These are phyloP conservation scores for Erinaceus europaeus DNA, from an alignment of 2,113 vertebrate genomes.

Conservation along the genomic window DNA sequence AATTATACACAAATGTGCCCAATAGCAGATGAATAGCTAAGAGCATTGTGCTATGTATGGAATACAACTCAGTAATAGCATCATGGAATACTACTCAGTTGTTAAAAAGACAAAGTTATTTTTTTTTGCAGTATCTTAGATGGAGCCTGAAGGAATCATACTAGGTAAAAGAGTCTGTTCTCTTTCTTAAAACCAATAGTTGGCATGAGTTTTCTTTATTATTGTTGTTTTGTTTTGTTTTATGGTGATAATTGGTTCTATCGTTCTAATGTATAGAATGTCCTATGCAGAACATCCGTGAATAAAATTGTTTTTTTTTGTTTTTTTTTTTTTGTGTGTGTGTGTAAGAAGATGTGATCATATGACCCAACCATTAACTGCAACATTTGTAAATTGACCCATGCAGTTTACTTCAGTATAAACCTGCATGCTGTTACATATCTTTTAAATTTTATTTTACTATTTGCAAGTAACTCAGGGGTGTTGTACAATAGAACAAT, in stretches of 20 bases:
- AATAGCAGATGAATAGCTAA: no score
- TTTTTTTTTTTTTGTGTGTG: not conserved
- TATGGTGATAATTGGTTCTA: not conserved
- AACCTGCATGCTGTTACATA: not conserved
- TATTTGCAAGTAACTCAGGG: not conserved
- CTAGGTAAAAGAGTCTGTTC: no score
- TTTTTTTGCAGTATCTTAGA: no score
- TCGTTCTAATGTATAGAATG: not conserved
- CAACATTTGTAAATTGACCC: not conserved
- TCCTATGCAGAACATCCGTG: not conserved
- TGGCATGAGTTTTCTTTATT: slow-evolving; percentile 6
- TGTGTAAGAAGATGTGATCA: not conserved
- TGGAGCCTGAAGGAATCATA: no score
- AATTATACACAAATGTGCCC: no score
- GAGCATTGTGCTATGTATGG: no score
- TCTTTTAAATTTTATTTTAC: not conserved
- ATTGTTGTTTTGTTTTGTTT: no score
- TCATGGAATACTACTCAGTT: no score
- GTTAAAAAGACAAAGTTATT: no score
- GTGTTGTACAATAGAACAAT: no score
- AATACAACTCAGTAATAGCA: no score
- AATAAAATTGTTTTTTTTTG: not conserved
- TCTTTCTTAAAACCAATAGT: no score
- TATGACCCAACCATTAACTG: not conserved
- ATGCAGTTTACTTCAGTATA: slow-evolving; percentile 12